These are phyloP conservation scores for Bovichtus variegatus DNA, from an alignment of 2,797 vertebrate species.

Conservation along the genomic window DNA sequence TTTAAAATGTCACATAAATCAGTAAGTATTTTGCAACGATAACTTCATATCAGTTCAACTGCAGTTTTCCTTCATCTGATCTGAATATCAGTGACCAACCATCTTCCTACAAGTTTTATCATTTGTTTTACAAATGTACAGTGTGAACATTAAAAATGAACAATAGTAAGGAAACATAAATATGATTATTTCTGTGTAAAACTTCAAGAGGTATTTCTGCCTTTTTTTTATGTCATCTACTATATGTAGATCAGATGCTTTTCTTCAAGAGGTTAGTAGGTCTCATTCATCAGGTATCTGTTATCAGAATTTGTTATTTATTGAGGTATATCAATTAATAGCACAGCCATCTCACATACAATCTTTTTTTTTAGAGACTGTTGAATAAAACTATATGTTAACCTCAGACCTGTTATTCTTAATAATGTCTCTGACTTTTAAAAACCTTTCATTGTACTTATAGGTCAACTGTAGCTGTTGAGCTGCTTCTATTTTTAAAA, in stretches of 20 bases:
- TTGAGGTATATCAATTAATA: neutral
- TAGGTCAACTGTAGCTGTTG: neutral
- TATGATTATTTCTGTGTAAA: neutral
- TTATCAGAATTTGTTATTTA: neutral
- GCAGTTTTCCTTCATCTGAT: neutral
- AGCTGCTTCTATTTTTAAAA: neutral
- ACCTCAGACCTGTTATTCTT: neutral
- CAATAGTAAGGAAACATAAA: neutral
- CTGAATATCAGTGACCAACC: neutral
- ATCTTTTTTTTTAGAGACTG: neutral
- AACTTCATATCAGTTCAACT: neutral
- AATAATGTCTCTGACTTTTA: neutral
- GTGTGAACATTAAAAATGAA: neutral
- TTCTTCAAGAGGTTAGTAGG: too few species aligned
- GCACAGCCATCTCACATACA: neutral
- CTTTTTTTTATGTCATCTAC: too few species aligned
- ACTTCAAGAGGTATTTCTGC: neutral
- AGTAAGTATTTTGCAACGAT: neutral
- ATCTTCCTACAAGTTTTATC: neutral
- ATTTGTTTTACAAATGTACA: neutral
- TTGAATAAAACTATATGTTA: neutral
- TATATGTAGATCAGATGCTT: too few species aligned
- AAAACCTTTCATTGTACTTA: neutral
- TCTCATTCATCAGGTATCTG: too few species aligned
- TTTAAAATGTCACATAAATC: constrained; percentile 2